These are phyloP conservation scores for Teleopsis dalmanni DNA, from an alignment of 1,140 invertebrate genomes.

Conservation along the genomic window DNA sequence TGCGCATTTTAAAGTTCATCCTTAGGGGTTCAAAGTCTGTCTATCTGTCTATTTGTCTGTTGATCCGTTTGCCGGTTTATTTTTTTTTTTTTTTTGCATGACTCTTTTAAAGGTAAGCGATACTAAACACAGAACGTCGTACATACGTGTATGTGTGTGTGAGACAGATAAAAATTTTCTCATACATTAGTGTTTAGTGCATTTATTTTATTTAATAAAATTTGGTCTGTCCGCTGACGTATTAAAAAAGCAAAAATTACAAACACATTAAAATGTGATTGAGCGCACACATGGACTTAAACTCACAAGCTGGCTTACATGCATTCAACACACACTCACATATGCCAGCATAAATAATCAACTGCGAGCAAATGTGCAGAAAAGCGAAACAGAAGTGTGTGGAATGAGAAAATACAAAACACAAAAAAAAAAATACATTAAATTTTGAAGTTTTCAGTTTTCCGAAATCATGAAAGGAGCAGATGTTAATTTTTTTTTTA, in stretches of 20 bases:
- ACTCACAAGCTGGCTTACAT: not conserved
- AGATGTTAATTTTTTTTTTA: conserved; percentile 42
- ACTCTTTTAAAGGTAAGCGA: not conserved
- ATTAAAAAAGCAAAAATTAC: too few species aligned
- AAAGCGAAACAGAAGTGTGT: not conserved
- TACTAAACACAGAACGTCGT: not conserved
- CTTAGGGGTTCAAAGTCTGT: not conserved
- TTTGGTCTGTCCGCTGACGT: not conserved
- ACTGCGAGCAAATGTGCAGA: not conserved
- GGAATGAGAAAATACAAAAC: not conserved
- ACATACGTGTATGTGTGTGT: not conserved
- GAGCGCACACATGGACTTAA: not conserved
- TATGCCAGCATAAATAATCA: too few species aligned
- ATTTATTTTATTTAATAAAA: not conserved
- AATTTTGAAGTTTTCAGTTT: conserved; percentile 38
- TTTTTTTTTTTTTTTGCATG: not conserved
- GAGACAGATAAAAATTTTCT: not conserved
- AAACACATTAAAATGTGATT: too few species aligned
- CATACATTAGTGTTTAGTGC: not conserved
- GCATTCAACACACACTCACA: too few species aligned
- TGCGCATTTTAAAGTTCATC: not conserved
- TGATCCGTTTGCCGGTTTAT: not conserved
- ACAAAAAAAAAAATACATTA: not conserved
- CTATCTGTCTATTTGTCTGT: not conserved
- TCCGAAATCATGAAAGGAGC: conserved; percentile 44